Evolutionary conservation across 2,888 invertebrate genomes (phyloP).

Genomic region (Lepeophtheirus nordmannii): DNA sequence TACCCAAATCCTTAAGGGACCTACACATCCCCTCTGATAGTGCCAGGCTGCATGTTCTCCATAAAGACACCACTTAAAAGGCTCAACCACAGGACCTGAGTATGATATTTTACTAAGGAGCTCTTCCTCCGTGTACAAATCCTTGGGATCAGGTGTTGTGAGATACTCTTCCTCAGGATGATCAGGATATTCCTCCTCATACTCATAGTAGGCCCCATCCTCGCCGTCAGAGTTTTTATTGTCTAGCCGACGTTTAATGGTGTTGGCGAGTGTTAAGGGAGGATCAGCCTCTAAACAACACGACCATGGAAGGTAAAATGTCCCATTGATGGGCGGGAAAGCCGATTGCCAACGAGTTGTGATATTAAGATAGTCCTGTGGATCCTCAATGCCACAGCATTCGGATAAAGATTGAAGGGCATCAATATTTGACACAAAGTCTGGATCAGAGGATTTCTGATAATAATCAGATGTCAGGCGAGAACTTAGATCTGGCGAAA

Average conservation of each 20-base stretch:
- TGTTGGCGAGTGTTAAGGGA: constrained; percentile 14
- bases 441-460: constrained; percentile 40
- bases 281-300: constrained; percentile 9
- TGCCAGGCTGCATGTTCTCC: constrained; percentile 7
- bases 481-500: constrained; percentile 50
- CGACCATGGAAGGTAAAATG: constrained; percentile 15
- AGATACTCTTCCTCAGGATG: background rate
- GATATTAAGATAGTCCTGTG: constrained; percentile 32
- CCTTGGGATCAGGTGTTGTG: background rate
- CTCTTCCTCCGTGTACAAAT: background rate
- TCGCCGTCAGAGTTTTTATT: constrained; percentile 15
- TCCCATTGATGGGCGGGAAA: background rate
- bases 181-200: background rate
- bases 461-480: constrained; percentile 53
- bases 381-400: constrained; percentile 62
- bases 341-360: background rate
- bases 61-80: constrained; percentile 13
- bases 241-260: constrained; percentile 7
- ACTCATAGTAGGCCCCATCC: background rate
- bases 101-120: background rate
- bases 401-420: constrained; percentile 46
- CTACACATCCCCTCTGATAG: constrained; percentile 49
- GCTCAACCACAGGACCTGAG: constrained; percentile 3
- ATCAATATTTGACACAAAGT: constrained; percentile 62
- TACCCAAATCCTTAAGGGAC: constrained; percentile 54